These are phyloP conservation scores for Planococcus citri DNA, from an alignment of 1,140 invertebrate species.

Conservation along the genomic window DNA sequence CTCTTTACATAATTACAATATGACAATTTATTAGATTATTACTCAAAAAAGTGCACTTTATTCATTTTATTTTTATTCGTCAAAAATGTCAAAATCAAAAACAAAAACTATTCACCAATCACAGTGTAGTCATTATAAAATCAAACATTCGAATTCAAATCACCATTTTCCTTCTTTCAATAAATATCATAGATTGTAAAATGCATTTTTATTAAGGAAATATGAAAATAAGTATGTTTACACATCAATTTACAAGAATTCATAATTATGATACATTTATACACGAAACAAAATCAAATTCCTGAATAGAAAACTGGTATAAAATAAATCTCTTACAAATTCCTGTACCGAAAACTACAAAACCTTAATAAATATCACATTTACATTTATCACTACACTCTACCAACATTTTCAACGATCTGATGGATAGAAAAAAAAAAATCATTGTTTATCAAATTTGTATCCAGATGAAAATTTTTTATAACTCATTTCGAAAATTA, in stretches of 20 bases:
- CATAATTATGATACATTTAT: conserved; percentile 9
- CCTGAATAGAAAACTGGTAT: conserved; percentile 4
- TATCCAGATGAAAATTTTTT: too few relatives aligned
- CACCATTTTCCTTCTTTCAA: too few relatives aligned
- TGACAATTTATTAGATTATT: too few relatives aligned
- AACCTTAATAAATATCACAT: conserved; percentile 20
- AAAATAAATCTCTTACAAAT: conserved; percentile 11
- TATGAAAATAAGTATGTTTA: conserved; percentile 14
- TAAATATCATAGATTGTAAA: neutral
- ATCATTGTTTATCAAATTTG: neutral
- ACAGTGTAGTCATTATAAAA: too few relatives aligned
- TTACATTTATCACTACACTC: neutral
- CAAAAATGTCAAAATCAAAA: too few relatives aligned
- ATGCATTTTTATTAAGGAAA: conserved; percentile 12
- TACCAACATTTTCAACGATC: neutral
- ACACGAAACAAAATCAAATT: neutral
- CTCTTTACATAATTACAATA: too few relatives aligned
- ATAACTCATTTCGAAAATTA: too few relatives aligned
- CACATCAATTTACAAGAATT: neutral
- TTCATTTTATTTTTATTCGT: too few relatives aligned
- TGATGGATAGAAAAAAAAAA: neutral
- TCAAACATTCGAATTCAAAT: too few relatives aligned
- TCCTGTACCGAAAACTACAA: conserved; percentile 5
- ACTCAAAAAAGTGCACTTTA: too few relatives aligned
- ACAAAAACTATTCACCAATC: too few relatives aligned